A percentile compares a stretch with the other conserved stretches of the same genome.
phyloP scores from a whole-genome alignment of 2,113 vertebrate species.

The Orthonyx spaldingii region DNA sequence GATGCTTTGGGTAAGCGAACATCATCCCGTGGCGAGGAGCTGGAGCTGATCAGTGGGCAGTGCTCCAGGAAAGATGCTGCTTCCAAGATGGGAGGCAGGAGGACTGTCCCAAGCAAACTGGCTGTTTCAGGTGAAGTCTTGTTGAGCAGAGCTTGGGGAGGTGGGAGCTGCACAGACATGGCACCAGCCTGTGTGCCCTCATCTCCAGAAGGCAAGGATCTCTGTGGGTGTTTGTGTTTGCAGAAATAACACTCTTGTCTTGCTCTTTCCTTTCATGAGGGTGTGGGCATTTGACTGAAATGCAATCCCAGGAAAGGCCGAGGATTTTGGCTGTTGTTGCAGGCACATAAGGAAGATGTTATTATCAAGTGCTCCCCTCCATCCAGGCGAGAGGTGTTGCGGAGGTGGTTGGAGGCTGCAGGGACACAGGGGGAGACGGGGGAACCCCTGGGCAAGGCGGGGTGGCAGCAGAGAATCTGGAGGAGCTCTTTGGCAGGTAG shows the following conservation, averaged over 20 bases:
- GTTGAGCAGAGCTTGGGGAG: not conserved
- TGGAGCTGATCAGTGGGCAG: rapidly evolving
- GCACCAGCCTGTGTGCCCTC: not conserved
- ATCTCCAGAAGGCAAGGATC: not conserved
- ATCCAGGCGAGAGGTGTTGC: rapidly evolving
- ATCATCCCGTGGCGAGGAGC: rapidly evolving
- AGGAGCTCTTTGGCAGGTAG: not conserved
- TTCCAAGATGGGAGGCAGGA: not conserved
- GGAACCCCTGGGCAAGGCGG: not conserved
- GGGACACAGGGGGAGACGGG: not conserved
- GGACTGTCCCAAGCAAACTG: not conserved
- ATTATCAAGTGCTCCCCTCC: not conserved
- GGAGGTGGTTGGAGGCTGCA: not conserved
- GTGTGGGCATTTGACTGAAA: not conserved
- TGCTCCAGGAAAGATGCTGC: not conserved
- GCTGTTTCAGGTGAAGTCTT: not conserved
- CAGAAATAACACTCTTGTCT: not conserved
- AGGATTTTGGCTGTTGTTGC: not conserved
- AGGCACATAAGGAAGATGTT: constrained; percentile 1
- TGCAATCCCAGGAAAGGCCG: not conserved
- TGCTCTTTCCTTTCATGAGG: not conserved
- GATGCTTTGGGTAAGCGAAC: not conserved
- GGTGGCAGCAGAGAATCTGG: not conserved
- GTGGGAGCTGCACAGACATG: not conserved
- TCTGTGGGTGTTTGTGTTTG: not conserved